Conservation (phyloP, 2,113 vertebrate species). For the Scomber japonicus region DNA sequence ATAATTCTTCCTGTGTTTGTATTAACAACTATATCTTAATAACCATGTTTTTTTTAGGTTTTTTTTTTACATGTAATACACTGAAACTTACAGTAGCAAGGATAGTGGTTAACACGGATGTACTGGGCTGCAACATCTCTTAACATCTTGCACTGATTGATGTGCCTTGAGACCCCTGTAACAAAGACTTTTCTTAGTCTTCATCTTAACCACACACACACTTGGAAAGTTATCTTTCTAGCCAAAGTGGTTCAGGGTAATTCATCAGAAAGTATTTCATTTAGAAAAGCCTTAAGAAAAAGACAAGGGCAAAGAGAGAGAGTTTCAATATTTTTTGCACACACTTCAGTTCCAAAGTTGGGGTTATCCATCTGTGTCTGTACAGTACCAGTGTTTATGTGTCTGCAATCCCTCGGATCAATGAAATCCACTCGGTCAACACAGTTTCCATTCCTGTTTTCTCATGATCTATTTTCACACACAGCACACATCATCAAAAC, state of each 20-base stretch:
- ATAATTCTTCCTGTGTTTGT: background rate
- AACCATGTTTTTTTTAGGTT: background rate
- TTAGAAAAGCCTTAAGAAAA: too few species aligned
- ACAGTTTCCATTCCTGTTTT: background rate
- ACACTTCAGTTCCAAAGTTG: too few species aligned
- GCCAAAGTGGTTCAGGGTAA: background rate
- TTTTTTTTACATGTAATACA: background rate
- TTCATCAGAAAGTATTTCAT: background rate
- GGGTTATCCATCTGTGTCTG: slow-evolving; percentile 1
- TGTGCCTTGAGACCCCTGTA: background rate
- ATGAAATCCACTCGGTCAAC: slow-evolving; percentile 23
- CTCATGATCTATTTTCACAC: slow-evolving; percentile 8
- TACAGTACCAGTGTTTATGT: background rate
- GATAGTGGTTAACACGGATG: background rate
- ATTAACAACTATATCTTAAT: background rate
- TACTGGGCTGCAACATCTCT: background rate
- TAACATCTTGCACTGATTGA: background rate
- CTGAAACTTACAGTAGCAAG: background rate
- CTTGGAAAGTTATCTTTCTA: background rate
- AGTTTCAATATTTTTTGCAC: too few species aligned
- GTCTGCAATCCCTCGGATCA: slow-evolving; percentile 1
- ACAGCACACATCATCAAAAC: slow-evolving; percentile 12
- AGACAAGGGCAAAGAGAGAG: too few species aligned
- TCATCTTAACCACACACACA: background rate
- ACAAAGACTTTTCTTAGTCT: background rate